Percentiles rank a stretch among this genome's conserved stretches.
Evolutionary conservation across 2,888 invertebrate genomes (phyloP).

Genomic region (Diaperis boleti): DNA sequence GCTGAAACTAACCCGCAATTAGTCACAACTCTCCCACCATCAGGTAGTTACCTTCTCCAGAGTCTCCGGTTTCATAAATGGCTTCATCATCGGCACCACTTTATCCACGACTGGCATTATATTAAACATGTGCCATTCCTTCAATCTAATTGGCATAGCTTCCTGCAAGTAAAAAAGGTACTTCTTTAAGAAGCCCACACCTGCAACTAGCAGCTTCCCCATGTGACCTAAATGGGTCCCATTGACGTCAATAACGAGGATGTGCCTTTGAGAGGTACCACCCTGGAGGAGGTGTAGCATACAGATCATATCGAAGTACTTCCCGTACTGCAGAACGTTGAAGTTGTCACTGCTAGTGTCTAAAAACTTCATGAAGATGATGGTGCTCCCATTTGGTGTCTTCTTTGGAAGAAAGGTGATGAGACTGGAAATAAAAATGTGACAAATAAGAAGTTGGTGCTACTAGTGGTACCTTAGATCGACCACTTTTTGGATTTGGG

Average conservation of each 20-base stretch:
- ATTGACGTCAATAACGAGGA: slow-evolving; percentile 75
- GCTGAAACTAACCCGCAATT: background rate
- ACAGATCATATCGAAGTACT: slow-evolving; percentile 70
- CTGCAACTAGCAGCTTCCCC: slow-evolving; percentile 68
- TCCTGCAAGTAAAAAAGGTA: slow-evolving; percentile 77
- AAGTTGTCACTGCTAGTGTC: slow-evolving; percentile 73
- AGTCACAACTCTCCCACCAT: background rate
- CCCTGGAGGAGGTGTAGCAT: slow-evolving; percentile 70
- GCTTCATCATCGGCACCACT: slow-evolving; percentile 67
- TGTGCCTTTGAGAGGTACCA: slow-evolving; percentile 71
- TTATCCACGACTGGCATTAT: slow-evolving; percentile 67
- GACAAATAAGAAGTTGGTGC: too few relatives aligned
- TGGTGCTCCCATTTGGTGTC: slow-evolving; percentile 53
- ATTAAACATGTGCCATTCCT: slow-evolving; percentile 68
- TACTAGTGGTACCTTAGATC: too few relatives aligned
- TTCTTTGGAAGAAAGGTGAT: slow-evolving; percentile 44
- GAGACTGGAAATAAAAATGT: slow-evolving; percentile 42
- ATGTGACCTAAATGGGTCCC: slow-evolving; percentile 74
- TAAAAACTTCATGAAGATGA: slow-evolving; percentile 58
- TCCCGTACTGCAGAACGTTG: slow-evolving; percentile 68
- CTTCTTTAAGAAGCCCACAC: slow-evolving; percentile 75
- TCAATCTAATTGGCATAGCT: slow-evolving; percentile 67
- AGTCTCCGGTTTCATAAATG: slow-evolving; percentile 69
- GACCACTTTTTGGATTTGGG: background rate
- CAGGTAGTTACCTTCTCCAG: slow-evolving; percentile 49